These are phyloP conservation scores for Drosophila guanche DNA, from an alignment of 1,140 invertebrate genomes.

Conservation along the genomic window DNA sequence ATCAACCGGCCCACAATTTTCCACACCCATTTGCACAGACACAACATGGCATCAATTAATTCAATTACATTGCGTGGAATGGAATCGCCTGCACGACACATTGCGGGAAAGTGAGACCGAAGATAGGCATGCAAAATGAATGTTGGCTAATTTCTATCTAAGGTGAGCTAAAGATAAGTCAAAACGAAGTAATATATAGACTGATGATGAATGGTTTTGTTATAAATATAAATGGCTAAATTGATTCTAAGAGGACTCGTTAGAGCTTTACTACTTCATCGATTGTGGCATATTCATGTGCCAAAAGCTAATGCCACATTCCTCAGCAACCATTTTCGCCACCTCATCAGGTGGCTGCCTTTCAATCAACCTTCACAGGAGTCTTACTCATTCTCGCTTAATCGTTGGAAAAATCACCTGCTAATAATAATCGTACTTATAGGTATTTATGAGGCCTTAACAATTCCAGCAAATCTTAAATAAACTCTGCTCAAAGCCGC, in stretches of 20 bases:
- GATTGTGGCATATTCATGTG: not conserved
- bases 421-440: slow-evolving; percentile 27
- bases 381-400: slow-evolving; percentile 21
- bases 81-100: not conserved
- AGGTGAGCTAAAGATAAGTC: no score
- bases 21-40: slow-evolving; percentile 1
- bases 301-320: slow-evolving; percentile 36
- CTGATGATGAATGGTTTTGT: no score
- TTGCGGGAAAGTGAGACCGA: not conserved
- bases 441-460: slow-evolving; percentile 41
- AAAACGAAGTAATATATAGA: no score
- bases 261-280: no score
- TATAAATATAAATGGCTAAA: no score
- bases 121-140: not conserved
- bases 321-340: not conserved
- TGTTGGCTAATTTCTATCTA: not conserved
- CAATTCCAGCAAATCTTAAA: slow-evolving; percentile 37
- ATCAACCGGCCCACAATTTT: slow-evolving; percentile 4
- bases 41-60: slow-evolving; percentile 49
- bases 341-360: not conserved
- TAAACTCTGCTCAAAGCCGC: slow-evolving; percentile 34
- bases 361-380: slow-evolving; percentile 20
- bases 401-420: slow-evolving; percentile 46
- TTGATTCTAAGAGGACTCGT: no score
- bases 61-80: slow-evolving; percentile 34